A percentile compares a stretch with the other conserved stretches of the same genome.
Evolutionary conservation across 2,888 invertebrate species (phyloP).

Genomic region (Eilema depressum): DNA sequence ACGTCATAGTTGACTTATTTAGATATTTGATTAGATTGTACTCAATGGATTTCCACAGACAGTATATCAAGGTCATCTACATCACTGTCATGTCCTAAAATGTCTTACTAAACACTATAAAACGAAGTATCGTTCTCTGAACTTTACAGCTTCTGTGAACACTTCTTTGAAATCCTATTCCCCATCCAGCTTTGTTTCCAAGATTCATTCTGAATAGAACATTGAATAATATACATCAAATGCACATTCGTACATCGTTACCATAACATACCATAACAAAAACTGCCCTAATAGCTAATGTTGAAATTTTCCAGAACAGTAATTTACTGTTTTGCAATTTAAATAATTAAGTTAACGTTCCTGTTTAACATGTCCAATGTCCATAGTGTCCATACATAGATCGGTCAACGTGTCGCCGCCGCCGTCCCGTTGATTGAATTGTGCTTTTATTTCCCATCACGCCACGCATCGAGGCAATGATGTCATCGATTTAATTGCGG

Average conservation of each 20-base stretch:
- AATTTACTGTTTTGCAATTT: conserved; percentile 7
- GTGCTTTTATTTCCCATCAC: conserved; percentile 79
- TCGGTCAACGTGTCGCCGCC: conserved; percentile 51
- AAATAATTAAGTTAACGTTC: conserved; percentile 30
- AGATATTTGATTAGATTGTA: not conserved
- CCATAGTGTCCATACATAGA: conserved; percentile 34
- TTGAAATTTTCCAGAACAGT: not conserved
- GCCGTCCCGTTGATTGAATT: conserved; percentile 73
- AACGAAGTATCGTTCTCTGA: not conserved
- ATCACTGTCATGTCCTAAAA: not conserved
- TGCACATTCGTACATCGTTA: not conserved
- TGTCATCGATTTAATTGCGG: conserved; percentile 84
- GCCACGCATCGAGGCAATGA: conserved; percentile 73
- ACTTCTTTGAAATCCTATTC: not conserved
- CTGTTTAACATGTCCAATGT: conserved; percentile 31
- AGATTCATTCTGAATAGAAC: not conserved
- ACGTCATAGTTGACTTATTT: not conserved
- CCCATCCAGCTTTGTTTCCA: not conserved
- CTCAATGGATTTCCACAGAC: not conserved
- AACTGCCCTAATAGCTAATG: not conserved
- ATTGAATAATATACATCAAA: not conserved
- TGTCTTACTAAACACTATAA: not conserved
- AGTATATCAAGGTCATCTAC: not conserved
- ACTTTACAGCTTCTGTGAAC: not conserved
- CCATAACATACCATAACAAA: too few species aligned